Conservation (phyloP, 2,113 vertebrate species). For the Chaetops frenatus region DNA sequence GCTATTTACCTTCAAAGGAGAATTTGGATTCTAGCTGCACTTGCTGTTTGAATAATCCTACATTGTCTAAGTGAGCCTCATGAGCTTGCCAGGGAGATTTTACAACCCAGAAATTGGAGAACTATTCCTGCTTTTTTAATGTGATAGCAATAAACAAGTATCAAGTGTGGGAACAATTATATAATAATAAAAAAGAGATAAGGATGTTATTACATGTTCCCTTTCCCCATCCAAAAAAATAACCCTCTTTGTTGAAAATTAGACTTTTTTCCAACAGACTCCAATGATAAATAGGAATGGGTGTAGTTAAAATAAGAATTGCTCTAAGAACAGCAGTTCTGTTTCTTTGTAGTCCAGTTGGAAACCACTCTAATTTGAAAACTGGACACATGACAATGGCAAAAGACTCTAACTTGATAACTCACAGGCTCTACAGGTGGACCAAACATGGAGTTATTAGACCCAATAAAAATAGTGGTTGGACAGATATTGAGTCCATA, state of each 20-base stretch:
- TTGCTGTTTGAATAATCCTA: neutral
- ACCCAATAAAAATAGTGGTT: conserved; percentile 43
- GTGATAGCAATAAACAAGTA: neutral
- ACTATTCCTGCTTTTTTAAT: neutral
- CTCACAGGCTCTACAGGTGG: conserved; percentile 6
- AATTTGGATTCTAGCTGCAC: neutral
- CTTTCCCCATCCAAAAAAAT: neutral
- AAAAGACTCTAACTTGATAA: conserved; percentile 24
- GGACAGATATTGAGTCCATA: conserved; percentile 52
- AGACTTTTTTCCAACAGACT: neutral
- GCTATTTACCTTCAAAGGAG: neutral
- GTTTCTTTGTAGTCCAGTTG: conserved; percentile 9
- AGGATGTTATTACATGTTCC: neutral
- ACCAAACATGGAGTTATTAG: conserved; percentile 15
- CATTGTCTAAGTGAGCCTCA: neutral
- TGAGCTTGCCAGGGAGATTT: neutral
- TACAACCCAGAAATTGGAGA: neutral
- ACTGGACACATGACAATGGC: conserved; percentile 8
- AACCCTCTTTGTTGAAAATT: neutral
- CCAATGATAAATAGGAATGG: neutral
- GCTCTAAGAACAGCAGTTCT: neutral
- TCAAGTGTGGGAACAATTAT: neutral
- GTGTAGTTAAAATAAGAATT: conserved; percentile 25
- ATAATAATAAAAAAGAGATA: conserved; percentile 21
- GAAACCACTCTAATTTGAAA: conserved; percentile 16